Base-by-base conservation (phyloP, 2,113 vertebrate species). In the Scopus umbretta region DNA sequence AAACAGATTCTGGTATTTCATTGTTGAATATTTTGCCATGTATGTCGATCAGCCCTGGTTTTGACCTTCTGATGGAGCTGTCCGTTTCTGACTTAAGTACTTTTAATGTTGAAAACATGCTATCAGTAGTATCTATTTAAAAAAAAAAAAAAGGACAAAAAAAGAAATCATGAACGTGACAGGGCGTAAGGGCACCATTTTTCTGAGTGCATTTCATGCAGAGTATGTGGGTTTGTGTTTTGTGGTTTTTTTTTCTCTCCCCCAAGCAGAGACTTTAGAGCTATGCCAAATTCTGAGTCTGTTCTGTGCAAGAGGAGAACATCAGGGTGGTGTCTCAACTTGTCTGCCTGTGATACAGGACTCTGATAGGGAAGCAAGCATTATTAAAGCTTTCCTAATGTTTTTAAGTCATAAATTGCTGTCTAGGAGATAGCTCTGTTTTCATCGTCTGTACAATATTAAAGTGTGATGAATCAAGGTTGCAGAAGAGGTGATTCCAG, bases 371-470 rank as follows among this genome's bases (percentile, higher is more conserved):
- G 56, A 94, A 20, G 45, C 56, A 89, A 53, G 86, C 4, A 1
- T 74, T 92, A 94, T 93, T 95, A 95, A 92, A 94, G 61, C 80
- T 96, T 96, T 96, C 91, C 81, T 95, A 94, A 92, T 91, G 80
- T 84, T 91, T 96, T 85, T 26, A 92, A 93, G 73, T 85, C 47
- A 42, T 92, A 91, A 94, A 72, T 91, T 65, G 56, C 91, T 95
- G 83, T 86, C 73, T 94, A 80, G 66, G 84, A 88, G 85, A 76
- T 66, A 68, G 38, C 32, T 89, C 43, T 68, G 80, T 92, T 89
- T 94, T 91, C 43, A 49, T 88, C 1, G 0, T 86, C 63, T 81
- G 34, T 63, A 14, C n/a, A 67, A 4, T 66, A 62, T 78, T 86
- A 21, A 94, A 67, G 70, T 71, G 50, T 79, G 47, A 61, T 79